Evolutionary conservation across 2,797 vertebrate genomes (phyloP).

Genomic region (Sparidentex hasta): DNA sequence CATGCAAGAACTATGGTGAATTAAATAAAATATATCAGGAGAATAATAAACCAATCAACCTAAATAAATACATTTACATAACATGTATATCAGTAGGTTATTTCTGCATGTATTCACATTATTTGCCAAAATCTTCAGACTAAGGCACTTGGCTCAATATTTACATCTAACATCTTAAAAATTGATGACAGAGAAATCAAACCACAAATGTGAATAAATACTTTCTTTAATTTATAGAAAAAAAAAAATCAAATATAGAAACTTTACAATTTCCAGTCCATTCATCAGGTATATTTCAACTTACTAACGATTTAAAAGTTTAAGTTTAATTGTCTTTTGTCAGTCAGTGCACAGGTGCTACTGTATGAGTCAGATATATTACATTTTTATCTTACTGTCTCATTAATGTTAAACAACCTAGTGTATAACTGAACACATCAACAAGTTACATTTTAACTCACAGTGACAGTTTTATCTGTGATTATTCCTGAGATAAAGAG

Average conservation of each 20-base stretch:
- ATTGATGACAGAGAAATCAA: not conserved
- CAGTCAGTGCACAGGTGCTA: not conserved
- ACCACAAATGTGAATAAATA: not conserved
- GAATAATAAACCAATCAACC: too few relatives aligned
- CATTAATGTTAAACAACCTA: not conserved
- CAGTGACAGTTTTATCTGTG: not conserved
- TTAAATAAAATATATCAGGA: too few relatives aligned
- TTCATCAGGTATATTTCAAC: not conserved
- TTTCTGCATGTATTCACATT: not conserved
- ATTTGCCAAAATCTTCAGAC: not conserved
- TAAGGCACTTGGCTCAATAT: too few relatives aligned
- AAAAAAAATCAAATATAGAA: not conserved
- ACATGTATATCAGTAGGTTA: not conserved
- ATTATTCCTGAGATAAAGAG: constrained; percentile 10
- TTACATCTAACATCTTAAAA: not conserved
- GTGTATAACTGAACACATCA: not conserved
- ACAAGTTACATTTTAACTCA: constrained; percentile 7
- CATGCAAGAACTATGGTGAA: not conserved
- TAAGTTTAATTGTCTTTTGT: not conserved
- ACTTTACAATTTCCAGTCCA: not conserved
- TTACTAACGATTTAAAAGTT: not conserved
- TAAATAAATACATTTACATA: not conserved
- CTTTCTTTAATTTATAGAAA: constrained; percentile 32
- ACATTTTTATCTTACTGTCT: not conserved
- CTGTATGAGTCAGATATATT: not conserved